Base-by-base conservation (phyloP, 2,113 vertebrate genomes). In the Tricholaema leucomelas region DNA sequence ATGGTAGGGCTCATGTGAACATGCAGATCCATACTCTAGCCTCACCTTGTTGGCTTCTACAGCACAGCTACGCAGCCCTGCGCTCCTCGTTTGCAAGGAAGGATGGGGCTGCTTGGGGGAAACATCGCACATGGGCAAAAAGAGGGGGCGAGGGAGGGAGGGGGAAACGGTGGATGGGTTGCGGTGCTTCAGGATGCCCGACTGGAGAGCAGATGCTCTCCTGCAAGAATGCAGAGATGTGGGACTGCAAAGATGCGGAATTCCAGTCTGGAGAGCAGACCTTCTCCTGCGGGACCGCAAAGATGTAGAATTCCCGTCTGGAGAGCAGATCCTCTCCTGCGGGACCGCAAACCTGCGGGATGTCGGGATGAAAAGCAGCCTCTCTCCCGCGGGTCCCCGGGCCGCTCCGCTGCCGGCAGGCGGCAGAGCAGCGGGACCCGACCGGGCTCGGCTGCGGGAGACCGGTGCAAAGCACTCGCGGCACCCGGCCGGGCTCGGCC, bases 111-210 rank as follows among this genome's bases (percentile, higher is more conserved):
- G 63, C 27, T 42, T 1, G 10, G 3, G 3, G 87, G 80, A 38
- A 67, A 50, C 73, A 60, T 60, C 84, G 8, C 70, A 0, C 4
- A 0, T 1, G 54, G 23, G 50, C 42, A 70, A 31, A 81, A 74
- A 55, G 0, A 25, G 6, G 0, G 0, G 19, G 6, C 24, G 9
- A 1, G 2, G 15, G 8, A 19, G 3, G 2, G 3, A 33, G 35
- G 30, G 4, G 28, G 9, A 7, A 61, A 25, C 36, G 23, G 15
- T 3, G 21, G 8, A 4, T 5, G 13, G 5, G 6, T 44, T 44
- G 17, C 7, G 35, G 42, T 71, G 27, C n/a, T 30, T 9, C 1
- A 11, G 27, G 63, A 17, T 82, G 28, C 15, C 18, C 2, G 10
- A 25, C 31, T 9, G 48, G 28, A 35, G 15, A 46, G 0, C 75